A percentile compares a stretch with the other conserved stretches of the same genome.
Evolutionary conservation across 2,888 invertebrate genomes (phyloP).

Genomic region (Ormyrus thymus): DNA sequence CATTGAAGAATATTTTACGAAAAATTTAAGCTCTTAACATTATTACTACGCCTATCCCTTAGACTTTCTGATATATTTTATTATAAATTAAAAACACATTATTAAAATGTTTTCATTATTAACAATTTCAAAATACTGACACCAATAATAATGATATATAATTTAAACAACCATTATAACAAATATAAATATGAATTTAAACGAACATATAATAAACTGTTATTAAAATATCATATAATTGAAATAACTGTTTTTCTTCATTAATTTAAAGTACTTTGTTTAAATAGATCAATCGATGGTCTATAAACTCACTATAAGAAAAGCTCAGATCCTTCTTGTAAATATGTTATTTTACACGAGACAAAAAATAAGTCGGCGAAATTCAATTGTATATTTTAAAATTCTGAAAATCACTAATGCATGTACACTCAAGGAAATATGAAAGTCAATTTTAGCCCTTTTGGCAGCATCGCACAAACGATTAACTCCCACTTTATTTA

Average conservation of each 20-base stretch:
- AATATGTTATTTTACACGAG: not conserved
- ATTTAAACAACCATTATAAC: constrained; percentile 39
- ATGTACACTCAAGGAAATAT: constrained; percentile 37
- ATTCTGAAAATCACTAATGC: constrained; percentile 41
- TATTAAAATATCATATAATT: constrained; percentile 15
- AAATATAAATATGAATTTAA: constrained; percentile 42
- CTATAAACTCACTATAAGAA: not conserved
- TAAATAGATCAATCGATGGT: not conserved
- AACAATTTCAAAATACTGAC: constrained; percentile 48
- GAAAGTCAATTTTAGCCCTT: constrained; percentile 20
- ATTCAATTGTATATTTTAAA: constrained; percentile 11
- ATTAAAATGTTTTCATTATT: constrained; percentile 38
- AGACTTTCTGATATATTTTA: constrained; percentile 7
- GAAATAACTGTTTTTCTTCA: not conserved
- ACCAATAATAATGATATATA: constrained; percentile 37
- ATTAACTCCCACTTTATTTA: constrained; percentile 3
- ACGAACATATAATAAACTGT: constrained; percentile 17
- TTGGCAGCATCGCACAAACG: not conserved
- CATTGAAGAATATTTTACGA: not conserved
- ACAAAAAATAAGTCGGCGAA: not conserved
- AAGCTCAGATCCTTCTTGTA: constrained; percentile 9
- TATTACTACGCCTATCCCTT: constrained; percentile 20
- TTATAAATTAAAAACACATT: constrained; percentile 38
- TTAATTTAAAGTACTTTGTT: too few relatives aligned
- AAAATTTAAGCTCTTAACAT: constrained; percentile 25